phyloP scores from a whole-genome alignment of 2,113 vertebrate species.

The Pelusios castaneus region DNA sequence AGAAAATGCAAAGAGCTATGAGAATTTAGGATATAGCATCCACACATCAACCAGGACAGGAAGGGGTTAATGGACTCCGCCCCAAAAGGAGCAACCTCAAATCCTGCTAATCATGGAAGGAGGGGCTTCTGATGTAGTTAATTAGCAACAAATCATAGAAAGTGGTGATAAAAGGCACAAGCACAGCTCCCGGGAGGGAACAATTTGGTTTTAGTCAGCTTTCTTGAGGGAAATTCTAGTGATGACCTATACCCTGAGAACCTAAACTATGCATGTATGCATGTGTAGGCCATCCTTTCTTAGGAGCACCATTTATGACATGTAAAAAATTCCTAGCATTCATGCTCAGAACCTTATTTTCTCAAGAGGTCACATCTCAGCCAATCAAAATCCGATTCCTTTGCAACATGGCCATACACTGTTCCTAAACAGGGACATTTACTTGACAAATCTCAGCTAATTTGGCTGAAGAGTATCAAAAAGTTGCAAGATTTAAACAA shows the following conservation, averaged over 20 bases:
- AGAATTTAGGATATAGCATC: not conserved
- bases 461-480: not conserved
- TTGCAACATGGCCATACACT: accelerated
- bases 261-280: not conserved
- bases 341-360: not conserved
- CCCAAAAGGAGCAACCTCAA: not conserved
- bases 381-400: not conserved
- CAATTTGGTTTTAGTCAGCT: not conserved
- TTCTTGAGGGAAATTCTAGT: not conserved
- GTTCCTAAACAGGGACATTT: not conserved
- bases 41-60: not conserved
- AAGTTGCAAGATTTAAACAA: not conserved
- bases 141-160: not conserved
- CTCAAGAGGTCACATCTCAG: not conserved
- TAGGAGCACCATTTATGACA: not conserved
- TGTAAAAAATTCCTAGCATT: not conserved
- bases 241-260: not conserved
- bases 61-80: not conserved
- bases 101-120: not conserved
- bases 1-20: not conserved
- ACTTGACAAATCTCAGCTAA: not conserved
- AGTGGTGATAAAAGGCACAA: not conserved
- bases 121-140: not conserved
- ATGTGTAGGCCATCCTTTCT: not conserved
- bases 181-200: not conserved